Percentiles rank a stretch among this genome's conserved stretches.
phyloP scores from a whole-genome alignment of 2,797 vertebrate species.

The Vultur gryphus region DNA sequence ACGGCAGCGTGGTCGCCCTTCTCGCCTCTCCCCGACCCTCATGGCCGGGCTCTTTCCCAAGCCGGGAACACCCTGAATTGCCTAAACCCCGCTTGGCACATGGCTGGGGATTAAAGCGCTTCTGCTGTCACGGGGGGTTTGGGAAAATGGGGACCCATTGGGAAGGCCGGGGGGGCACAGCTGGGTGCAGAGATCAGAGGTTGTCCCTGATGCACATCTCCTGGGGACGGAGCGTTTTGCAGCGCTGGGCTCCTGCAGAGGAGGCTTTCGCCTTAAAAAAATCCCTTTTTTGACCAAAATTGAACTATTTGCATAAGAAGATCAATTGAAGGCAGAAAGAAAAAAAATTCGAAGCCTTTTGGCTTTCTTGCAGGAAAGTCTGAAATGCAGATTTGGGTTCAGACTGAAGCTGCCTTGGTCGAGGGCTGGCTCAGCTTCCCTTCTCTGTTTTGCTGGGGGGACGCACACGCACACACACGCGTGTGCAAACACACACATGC shows the following conservation, averaged over 20 bases:
- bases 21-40: rapidly evolving
- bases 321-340: neutral
- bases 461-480: neutral
- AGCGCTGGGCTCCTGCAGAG: neutral
- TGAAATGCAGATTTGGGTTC: neutral
- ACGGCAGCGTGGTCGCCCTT: rapidly evolving
- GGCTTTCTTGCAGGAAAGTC: neutral
- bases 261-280: neutral
- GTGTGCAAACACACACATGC: neutral
- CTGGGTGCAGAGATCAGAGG: neutral
- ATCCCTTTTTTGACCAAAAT: neutral
- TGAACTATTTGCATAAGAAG: neutral
- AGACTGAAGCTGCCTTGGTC: neutral
- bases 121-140: rapidly evolving
- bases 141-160: neutral
- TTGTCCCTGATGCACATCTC: neutral
- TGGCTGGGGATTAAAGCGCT: neutral
- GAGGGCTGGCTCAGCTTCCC: neutral
- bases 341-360: neutral
- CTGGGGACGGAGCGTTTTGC: neutral
- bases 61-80: neutral
- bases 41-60: rapidly evolving
- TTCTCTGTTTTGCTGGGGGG: neutral
- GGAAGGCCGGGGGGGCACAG: neutral
- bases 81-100: neutral